A percentile compares a stretch with the other conserved stretches of the same genome.
phyloP scores from a whole-genome alignment of 2,888 invertebrate genomes.

The Oligia latruncula region DNA sequence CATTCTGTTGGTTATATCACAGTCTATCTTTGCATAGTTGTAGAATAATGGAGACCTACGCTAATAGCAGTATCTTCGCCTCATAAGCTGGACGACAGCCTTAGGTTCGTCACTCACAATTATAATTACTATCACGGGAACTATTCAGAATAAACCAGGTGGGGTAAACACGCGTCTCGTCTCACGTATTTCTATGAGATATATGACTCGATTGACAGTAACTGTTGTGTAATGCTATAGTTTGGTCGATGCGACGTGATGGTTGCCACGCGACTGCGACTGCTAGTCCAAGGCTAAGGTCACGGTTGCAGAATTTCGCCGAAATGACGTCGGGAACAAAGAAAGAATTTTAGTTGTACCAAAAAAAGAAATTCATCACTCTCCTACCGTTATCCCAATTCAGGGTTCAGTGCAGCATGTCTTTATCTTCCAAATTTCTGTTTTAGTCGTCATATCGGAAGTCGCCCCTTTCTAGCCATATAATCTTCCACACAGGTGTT shows the following conservation, averaged over 20 bases:
- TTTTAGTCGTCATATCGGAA: background rate
- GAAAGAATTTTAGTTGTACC: too few relatives aligned
- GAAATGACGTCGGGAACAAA: too few relatives aligned
- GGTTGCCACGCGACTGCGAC: constrained; percentile 57
- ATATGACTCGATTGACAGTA: constrained; percentile 1
- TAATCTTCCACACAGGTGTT: background rate
- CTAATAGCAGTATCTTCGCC: background rate
- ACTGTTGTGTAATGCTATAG: constrained; percentile 45
- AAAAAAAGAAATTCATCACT: too few relatives aligned
- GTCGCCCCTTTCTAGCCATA: background rate
- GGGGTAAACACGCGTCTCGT: constrained; percentile 18
- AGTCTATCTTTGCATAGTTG: constrained; percentile 5
- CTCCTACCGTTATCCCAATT: too few relatives aligned
- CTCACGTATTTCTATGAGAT: constrained; percentile 36
- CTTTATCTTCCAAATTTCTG: background rate
- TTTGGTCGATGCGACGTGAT: constrained; percentile 73
- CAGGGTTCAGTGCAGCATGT: background rate
- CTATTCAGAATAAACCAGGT: background rate
- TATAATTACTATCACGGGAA: background rate
- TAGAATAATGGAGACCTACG: background rate
- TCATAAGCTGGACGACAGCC: background rate
- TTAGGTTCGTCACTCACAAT: constrained; percentile 12
- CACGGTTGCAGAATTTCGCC: constrained; percentile 31
- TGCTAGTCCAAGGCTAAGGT: background rate
- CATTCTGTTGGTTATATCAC: constrained; percentile 65